Conservation (phyloP, 2,888 invertebrate species). For the Melanchra persicariae region DNA sequence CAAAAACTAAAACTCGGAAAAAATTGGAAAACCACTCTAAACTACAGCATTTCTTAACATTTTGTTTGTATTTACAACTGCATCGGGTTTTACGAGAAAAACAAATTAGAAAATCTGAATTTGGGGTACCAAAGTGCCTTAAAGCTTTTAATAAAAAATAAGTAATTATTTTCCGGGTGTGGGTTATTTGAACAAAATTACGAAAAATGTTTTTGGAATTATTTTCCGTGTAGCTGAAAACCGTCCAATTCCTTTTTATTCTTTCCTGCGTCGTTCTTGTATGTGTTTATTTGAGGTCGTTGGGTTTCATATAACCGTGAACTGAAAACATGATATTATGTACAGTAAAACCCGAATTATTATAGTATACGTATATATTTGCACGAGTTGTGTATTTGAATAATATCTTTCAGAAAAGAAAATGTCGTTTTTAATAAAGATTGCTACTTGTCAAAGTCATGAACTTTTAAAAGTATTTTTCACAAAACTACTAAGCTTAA, state of each 20-base stretch:
- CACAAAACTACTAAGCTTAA: not conserved
- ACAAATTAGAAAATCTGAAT: not conserved
- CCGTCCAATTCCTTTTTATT: slow-evolving; percentile 18
- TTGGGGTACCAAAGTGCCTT: not conserved
- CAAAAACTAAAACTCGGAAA: not conserved
- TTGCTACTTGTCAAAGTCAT: not conserved
- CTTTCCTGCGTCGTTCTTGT: not conserved
- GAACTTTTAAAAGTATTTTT: not conserved
- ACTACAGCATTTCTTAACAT: not conserved
- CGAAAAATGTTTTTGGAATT: slow-evolving; percentile 9
- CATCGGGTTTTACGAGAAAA: not conserved
- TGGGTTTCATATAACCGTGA: not conserved
- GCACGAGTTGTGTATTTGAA: not conserved
- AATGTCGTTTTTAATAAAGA: not conserved
- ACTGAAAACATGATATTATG: not conserved
- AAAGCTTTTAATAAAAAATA: slow-evolving; percentile 1
- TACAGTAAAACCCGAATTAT: not conserved
- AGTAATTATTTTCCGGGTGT: slow-evolving; percentile 20
- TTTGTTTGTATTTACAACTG: not conserved
- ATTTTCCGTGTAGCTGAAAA: not conserved
- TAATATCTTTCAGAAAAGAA: not conserved
- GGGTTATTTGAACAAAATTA: slow-evolving; percentile 10
- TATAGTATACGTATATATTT: not conserved
- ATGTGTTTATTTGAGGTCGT: not conserved
- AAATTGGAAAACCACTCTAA: not conserved